Evolutionary conservation across 53 echinoderm and acorn worm species (phyloP), one percentile per base, ranked within the genome.

Genomic region (Apostichopus leukothele): DNA sequence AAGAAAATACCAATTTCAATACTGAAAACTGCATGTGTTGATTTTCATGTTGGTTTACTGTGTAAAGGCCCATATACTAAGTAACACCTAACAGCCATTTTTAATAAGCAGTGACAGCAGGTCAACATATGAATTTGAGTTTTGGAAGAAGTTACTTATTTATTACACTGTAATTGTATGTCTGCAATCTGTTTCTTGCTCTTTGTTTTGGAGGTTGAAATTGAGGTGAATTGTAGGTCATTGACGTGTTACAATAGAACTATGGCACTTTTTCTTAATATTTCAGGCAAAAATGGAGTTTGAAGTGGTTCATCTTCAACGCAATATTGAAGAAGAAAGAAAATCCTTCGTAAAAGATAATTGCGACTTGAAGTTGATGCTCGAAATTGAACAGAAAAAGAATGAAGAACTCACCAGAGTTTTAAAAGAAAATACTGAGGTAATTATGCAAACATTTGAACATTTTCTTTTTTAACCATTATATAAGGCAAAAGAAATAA

Each of bases 381-480:
- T 95, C 21, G 93, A 95, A 1, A 76, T 94, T 79, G 95, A 93
- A 60, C 92, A 91, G 66, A 91, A 85, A 85, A 90, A 90, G 54
- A 89, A 90, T 8, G 80, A 92, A 73, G 95, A 97, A 20, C 83
- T 97, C 50, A 91, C 92, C 19, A 76, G 73, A 22, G 68, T 75
- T 68, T 76, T 97, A 53, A 79, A 83, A 25, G 88, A 88, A 50
- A 95, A 94, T 88, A 97, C 95, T 68, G 94, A 97, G 90, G 98
- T 97, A 5, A 57, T 5, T 57, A 57, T 57, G 1, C 39, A 39
- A 39, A 39, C 39, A 39, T 39, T 0, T 39, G 39, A 39, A 3
- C 39, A 39, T 39, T 39, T 39, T 39, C 0, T 39, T 39, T 39
- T 39, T 39, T 39, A 39, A 39, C 3, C 39, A 0, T 3, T 39